phyloP scores from a whole-genome alignment of 2,888 invertebrate genomes.

The Erebia palarica region DNA sequence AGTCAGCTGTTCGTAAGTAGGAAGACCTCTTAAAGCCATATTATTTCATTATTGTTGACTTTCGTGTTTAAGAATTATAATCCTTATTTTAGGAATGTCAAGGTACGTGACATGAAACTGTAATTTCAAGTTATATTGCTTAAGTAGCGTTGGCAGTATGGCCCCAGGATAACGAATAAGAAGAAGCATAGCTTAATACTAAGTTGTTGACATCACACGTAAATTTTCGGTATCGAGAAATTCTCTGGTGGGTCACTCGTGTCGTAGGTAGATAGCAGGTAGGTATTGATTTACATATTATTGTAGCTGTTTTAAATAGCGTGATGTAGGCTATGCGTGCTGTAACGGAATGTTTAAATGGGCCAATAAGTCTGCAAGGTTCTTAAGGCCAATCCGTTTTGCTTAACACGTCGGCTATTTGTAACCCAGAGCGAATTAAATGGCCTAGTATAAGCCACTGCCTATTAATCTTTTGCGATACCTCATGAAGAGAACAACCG shows the following conservation, averaged over 20 bases:
- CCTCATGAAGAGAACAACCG: constrained; percentile 23
- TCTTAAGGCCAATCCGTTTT: constrained; percentile 45
- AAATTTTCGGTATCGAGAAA: no score
- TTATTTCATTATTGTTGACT: no score
- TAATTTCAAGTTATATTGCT: no score
- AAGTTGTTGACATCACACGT: no score
- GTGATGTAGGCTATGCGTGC: constrained; percentile 29
- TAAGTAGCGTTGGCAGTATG: no score
- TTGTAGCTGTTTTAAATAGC: constrained; percentile 21
- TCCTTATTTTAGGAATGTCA: no score
- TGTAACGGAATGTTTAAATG: constrained; percentile 39
- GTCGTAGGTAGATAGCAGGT: not conserved
- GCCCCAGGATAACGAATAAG: no score
- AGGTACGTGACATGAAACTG: no score
- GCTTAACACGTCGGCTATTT: constrained; percentile 49
- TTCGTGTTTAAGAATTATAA: no score
- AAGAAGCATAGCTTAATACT: no score
- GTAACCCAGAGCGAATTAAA: constrained; percentile 49
- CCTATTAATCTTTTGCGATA: constrained; percentile 48
- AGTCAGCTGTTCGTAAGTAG: no score
- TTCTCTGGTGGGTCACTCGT: not conserved
- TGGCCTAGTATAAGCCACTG: constrained; percentile 44
- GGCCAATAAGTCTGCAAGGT: constrained; percentile 38
- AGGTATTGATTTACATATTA: constrained; percentile 17
- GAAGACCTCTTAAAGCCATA: no score